phyloP scores from a whole-genome alignment of 2,888 invertebrate species.

The Tridacna crocea region DNA sequence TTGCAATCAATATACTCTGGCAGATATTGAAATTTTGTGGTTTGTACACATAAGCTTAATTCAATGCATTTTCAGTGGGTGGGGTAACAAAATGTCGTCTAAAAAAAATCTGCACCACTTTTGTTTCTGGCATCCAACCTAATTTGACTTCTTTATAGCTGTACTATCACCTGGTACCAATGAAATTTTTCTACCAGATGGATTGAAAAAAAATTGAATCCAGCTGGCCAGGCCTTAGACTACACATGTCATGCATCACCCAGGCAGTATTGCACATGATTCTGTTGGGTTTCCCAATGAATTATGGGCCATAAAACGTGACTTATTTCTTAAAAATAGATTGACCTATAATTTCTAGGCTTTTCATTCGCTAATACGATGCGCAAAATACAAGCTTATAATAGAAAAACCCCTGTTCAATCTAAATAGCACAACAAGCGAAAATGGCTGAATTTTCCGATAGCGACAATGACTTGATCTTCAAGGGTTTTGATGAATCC shows the following conservation, averaged over 20 bases:
- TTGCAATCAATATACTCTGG: no score
- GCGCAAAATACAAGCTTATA: background rate
- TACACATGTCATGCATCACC: background rate
- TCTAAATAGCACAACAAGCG: background rate
- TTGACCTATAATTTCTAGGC: no score
- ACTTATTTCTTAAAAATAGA: background rate
- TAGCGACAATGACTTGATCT: background rate
- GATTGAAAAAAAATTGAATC: no score
- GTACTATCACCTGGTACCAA: no score
- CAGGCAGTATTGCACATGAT: background rate
- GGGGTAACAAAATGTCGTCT: no score
- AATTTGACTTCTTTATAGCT: no score
- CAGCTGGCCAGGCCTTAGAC: background rate
- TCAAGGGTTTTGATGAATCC: constrained; percentile 1
- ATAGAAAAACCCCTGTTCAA: background rate
- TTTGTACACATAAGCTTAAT: no score
- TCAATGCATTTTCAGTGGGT: no score
- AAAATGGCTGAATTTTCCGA: background rate
- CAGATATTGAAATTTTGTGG: no score
- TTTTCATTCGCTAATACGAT: background rate
- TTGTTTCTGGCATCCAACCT: no score
- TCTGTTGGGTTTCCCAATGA: background rate
- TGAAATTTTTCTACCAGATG: no score
- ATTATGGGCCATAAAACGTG: constrained; percentile 1
- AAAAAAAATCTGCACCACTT: no score